Evolutionary conservation across 2,113 vertebrate species (phyloP).

Genomic region (Zosterops borbonicus): DNA sequence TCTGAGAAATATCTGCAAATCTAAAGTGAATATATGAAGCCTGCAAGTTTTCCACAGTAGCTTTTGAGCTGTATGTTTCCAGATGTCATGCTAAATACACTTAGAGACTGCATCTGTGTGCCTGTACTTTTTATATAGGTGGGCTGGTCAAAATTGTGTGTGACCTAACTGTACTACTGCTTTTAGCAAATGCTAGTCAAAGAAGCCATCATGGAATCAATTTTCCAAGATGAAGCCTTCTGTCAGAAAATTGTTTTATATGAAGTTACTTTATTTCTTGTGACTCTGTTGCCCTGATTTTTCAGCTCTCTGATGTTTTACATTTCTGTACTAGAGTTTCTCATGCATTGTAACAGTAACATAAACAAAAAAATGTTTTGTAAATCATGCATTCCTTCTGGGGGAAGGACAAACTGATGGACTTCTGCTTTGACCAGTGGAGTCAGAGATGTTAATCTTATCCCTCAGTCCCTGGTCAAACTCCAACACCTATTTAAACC

Average conservation of each 20-base stretch:
- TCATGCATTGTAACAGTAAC: no score
- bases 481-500: no score
- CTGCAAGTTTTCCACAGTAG: neutral
- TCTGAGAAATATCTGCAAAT: neutral
- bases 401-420: no score
- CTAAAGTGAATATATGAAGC: neutral
- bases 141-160: neutral
- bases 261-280: neutral
- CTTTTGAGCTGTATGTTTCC: neutral
- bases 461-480: no score
- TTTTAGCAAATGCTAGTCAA: constrained; percentile 29
- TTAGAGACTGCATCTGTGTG: neutral
- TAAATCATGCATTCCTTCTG: no score
- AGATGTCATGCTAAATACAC: neutral
- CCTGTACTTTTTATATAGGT: neutral
- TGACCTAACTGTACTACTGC: neutral
- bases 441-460: no score
- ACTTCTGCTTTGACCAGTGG: no score
- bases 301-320: no score
- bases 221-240: constrained; percentile 2
- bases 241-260: constrained; percentile 9
- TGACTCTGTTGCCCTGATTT: neutral
- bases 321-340: no score
- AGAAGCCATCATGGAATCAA: neutral
- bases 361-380: no score